These are phyloP conservation scores for Anoplopoma fimbria DNA, from an alignment of 2,113 vertebrate species.

Conservation along the genomic window DNA sequence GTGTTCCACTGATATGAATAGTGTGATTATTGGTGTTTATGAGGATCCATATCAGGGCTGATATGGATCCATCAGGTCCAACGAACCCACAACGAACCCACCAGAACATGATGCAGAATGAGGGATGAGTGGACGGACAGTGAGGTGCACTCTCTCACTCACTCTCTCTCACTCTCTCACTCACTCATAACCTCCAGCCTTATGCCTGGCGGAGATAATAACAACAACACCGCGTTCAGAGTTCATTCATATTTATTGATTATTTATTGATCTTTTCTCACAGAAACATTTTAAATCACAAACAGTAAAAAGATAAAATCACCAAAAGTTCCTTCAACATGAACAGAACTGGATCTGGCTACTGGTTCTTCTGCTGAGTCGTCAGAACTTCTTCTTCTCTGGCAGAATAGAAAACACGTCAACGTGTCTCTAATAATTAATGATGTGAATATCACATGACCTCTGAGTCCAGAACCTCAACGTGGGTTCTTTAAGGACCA, in stretches of 20 bases:
- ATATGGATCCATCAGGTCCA: too few relatives aligned
- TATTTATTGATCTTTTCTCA: neutral
- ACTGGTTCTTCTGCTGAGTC: neutral
- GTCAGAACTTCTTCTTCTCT: constrained; percentile 15
- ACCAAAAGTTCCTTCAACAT: constrained; percentile 22
- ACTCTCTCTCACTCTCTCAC: neutral
- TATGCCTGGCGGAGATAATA: neutral
- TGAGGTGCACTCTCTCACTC: neutral
- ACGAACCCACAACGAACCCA: too few relatives aligned
- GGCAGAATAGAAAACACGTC: neutral
- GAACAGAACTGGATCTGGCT: constrained; percentile 11
- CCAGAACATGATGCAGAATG: too few relatives aligned
- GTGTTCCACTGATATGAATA: too few relatives aligned
- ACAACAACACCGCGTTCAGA: neutral
- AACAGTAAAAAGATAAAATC: neutral
- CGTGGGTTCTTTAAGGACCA: neutral
- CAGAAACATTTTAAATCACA: neutral
- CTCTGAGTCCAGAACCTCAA: neutral
- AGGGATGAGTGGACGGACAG: neutral
- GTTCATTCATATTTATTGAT: neutral
- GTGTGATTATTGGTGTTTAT: too few relatives aligned
- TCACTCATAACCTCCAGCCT: too few relatives aligned
- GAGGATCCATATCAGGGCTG: too few relatives aligned
- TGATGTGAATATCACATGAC: constrained; percentile 40
- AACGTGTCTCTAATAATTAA: neutral